phyloP scores from a whole-genome alignment of 1,140 invertebrate species.

The Himalopsyche phryganea region DNA sequence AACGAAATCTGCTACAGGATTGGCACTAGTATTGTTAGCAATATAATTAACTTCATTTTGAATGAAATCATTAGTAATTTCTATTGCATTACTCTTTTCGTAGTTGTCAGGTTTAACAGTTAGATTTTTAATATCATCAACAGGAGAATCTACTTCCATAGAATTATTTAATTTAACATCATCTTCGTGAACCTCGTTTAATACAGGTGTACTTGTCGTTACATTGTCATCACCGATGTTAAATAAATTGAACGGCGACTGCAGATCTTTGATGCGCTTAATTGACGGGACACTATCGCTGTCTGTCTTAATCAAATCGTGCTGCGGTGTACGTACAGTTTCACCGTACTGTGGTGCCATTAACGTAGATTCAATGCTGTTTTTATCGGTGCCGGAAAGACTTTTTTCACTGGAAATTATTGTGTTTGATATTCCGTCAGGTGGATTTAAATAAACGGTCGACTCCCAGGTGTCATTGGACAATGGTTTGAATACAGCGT shows the following conservation, averaged over 20 bases:
- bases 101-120: too few species aligned
- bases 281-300: background rate
- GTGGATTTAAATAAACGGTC: conserved; percentile 14
- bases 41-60: too few species aligned
- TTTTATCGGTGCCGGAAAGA: background rate
- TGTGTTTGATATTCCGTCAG: background rate
- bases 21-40: background rate
- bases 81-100: too few species aligned
- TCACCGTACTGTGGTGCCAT: background rate
- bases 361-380: background rate
- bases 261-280: background rate
- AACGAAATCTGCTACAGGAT: background rate
- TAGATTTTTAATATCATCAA: too few species aligned
- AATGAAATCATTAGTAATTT: too few species aligned
- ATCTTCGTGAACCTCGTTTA: background rate
- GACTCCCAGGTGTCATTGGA: conserved; percentile 10
- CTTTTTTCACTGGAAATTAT: too few species aligned
- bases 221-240: background rate
- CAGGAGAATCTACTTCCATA: background rate
- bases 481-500: background rate
- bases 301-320: background rate
- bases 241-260: background rate
- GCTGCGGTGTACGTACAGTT: background rate
- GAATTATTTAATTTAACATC: background rate
- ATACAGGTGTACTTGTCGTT: conserved; percentile 9